These are phyloP conservation scores for Hydroisotoma schaefferi DNA, from an alignment of 2,888 invertebrate genomes.

Conservation along the genomic window DNA sequence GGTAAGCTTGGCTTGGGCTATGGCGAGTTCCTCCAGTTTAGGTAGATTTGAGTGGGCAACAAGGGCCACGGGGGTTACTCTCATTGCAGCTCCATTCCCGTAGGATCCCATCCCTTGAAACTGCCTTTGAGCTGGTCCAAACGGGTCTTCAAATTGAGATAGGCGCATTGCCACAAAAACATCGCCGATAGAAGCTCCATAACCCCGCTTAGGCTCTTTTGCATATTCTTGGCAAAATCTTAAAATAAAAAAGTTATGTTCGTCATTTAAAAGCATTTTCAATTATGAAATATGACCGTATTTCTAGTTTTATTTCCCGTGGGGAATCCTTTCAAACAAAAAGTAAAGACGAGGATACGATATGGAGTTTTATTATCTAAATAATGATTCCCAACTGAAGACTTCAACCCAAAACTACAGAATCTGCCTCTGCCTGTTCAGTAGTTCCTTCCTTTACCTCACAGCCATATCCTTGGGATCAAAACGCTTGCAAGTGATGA, in stretches of 20 bases:
- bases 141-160: slow-evolving; percentile 59
- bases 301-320: too few relatives aligned
- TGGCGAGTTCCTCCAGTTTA: slow-evolving; percentile 56
- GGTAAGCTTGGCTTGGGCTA: slow-evolving; percentile 60
- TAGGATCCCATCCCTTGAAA: slow-evolving; percentile 67
- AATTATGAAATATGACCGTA: slow-evolving; percentile 1
- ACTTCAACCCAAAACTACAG: too few relatives aligned
- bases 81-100: slow-evolving; percentile 77
- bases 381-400: too few relatives aligned
- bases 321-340: too few relatives aligned
- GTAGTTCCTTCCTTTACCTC: slow-evolving; percentile 53
- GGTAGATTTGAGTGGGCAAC: slow-evolving; percentile 55
- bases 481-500: slow-evolving; percentile 59
- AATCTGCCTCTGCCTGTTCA: too few relatives aligned
- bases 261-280: not conserved
- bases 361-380: too few relatives aligned
- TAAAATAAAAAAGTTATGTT: not conserved
- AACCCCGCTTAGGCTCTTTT: slow-evolving; percentile 62
- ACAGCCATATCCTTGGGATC: slow-evolving; percentile 61
- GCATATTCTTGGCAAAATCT: slow-evolving; percentile 63
- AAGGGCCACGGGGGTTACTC: slow-evolving; percentile 65
- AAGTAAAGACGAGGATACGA: too few relatives aligned
- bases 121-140: slow-evolving; percentile 63
- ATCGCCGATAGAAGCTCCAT: slow-evolving; percentile 60
- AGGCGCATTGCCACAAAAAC: slow-evolving; percentile 58